Conservation (phyloP, 2,797 vertebrate genomes). For the Rhadinocentrus ornatus region DNA sequence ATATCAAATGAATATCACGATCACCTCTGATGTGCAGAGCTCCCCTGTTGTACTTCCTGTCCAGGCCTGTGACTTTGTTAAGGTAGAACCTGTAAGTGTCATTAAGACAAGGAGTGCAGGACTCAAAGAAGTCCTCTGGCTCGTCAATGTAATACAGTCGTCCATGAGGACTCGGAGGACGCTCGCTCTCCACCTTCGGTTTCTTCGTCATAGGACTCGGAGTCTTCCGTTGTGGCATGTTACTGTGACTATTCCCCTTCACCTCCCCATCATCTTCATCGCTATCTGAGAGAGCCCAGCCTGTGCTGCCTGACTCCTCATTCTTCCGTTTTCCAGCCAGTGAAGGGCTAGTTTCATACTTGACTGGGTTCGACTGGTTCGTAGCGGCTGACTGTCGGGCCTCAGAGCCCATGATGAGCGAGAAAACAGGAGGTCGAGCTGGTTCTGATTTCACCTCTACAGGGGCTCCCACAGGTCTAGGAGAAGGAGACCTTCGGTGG, state of each 20-base stretch:
- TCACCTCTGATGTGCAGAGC: constrained; percentile 95
- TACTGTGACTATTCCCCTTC: constrained; percentile 24
- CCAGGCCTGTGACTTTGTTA: constrained; percentile 92
- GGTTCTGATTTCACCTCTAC: constrained; percentile 61
- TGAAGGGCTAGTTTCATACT: constrained; percentile 64
- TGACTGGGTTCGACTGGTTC: constrained; percentile 69
- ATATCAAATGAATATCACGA: neutral
- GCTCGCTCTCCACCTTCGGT: constrained; percentile 62
- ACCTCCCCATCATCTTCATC: constrained; percentile 74
- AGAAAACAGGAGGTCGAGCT: constrained; percentile 17
- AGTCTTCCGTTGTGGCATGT: constrained; percentile 22
- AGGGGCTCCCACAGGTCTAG: constrained; percentile 9
- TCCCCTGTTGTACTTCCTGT: constrained; percentile 88
- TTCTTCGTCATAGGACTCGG: constrained; percentile 41
- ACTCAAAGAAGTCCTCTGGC: constrained; percentile 85
- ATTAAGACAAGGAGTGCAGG: constrained; percentile 80
- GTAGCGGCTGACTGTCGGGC: constrained; percentile 67
- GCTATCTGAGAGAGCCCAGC: constrained; percentile 95
- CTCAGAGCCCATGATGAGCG: constrained; percentile 72
- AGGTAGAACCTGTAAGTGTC: constrained; percentile 93
- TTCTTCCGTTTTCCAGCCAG: constrained; percentile 78
- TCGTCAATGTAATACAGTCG: constrained; percentile 64
- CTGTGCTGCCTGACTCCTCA: constrained; percentile 77
- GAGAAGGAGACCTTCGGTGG: constrained; percentile 9
- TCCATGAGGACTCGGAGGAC: constrained; percentile 66